Percentiles rank a stretch among this genome's conserved stretches.
Evolutionary conservation across 2,113 vertebrate species (phyloP).

Genomic region (Nothoprocta perdicaria): DNA sequence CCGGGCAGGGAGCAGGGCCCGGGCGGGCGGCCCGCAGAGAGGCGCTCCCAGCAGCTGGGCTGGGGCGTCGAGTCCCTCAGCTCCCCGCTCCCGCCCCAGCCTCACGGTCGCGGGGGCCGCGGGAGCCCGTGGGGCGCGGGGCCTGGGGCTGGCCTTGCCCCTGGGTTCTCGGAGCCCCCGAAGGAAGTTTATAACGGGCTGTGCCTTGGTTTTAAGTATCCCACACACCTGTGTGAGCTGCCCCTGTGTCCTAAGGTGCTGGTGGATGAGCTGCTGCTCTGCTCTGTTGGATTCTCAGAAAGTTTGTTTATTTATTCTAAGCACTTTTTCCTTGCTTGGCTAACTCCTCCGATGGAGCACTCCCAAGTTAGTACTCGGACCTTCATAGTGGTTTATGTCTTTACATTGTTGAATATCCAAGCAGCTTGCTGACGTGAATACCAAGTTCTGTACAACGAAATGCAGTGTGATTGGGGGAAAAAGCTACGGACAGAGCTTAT

Average conservation of each 20-base stretch:
- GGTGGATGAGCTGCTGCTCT: accelerated
- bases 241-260: accelerated
- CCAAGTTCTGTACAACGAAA: background rate
- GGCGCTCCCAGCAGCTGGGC: accelerated
- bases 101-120: accelerated
- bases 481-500: background rate
- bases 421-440: background rate
- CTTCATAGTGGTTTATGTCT: background rate
- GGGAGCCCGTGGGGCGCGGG: accelerated
- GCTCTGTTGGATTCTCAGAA: background rate
- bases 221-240: accelerated
- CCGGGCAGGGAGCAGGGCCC: too few relatives aligned
- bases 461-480: background rate
- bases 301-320: background rate
- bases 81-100: too few relatives aligned
- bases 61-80: too few relatives aligned
- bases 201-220: accelerated
- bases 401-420: background rate
- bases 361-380: background rate
- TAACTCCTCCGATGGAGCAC: accelerated
- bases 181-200: accelerated
- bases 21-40: too few relatives aligned
- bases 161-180: too few relatives aligned
- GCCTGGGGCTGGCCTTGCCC: accelerated
- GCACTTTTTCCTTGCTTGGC: background rate